Evolutionary conservation across 1,140 invertebrate genomes (phyloP), one percentile per base, ranked within the genome.

Genomic region (Drosophila guanche): DNA sequence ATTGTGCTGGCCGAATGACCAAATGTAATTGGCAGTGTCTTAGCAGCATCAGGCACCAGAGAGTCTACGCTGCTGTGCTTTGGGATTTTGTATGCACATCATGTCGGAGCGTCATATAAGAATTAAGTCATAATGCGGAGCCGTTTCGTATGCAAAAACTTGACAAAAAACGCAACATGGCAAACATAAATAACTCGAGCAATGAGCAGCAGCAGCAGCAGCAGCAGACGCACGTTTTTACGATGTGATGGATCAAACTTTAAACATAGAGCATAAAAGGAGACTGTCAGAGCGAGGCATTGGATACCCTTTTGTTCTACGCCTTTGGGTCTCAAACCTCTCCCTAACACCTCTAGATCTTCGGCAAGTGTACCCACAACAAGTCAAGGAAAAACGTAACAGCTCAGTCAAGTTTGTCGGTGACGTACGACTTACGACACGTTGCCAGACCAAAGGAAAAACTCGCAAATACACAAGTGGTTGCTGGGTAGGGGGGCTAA

Each of bases 151-250:
- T 80, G 81, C 81, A 81, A 85, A 86, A 85, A 85, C 77, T 81
- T 86, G 83, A 88, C 83, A 86, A 86, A 88, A 86, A 86, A 88
- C 81, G 77, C 83, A 86, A 86, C 81, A 86, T 88, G 81, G 85
- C 81, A 88, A 88, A 88, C 81, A 86, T 86, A 86, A 86, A 86
- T 86, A 86, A 88, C 74, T 74, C 47, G 70, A 81, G 81, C 81
- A 61, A 85, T 73, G 47, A 72, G 63, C 10, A 41, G 42, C 52
- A 47, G 41, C 42, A 65, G n/a, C 51, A 20, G 16, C 16, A 20
- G 16, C 57, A 20, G 48, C 16, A 23, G 33, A 63, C 61, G 79
- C 53, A 80, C 68, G 72, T 68, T 85, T 86, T 84, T 84, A 84
- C 85, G 80, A 84, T 84, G 81, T 84, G 79, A 57, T 65, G 56